A percentile compares a stretch with the other conserved stretches of the same genome.
These are phyloP conservation scores for Trissolcus japonicus DNA, from an alignment of 2,888 invertebrate species.

Conservation along the genomic window DNA sequence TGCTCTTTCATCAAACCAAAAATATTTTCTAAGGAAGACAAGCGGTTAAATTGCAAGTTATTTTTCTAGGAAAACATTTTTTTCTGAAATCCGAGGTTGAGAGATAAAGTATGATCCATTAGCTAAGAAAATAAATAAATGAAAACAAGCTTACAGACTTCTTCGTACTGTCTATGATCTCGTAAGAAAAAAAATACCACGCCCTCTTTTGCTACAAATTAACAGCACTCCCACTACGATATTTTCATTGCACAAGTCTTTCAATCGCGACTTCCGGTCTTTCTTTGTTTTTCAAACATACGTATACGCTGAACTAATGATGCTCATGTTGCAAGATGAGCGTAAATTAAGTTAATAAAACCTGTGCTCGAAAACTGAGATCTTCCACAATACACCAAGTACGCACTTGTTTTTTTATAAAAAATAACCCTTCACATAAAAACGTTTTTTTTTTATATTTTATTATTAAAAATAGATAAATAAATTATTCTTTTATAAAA, in stretches of 20 bases:
- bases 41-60: no score
- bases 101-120: conserved; percentile 49
- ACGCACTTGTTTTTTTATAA: no score
- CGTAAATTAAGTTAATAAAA: conserved; percentile 44
- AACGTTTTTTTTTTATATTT: no score
- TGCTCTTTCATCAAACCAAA: no score
- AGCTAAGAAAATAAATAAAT: conserved; percentile 47
- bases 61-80: no score
- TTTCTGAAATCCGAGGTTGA: conserved; percentile 24
- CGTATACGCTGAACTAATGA: conserved; percentile 44
- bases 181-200: conserved; percentile 54
- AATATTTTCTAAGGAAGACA: no score
- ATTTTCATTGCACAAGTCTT: conserved; percentile 45
- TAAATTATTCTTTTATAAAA: no score
- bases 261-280: conserved; percentile 58
- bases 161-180: conserved; percentile 50
- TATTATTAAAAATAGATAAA: no score
- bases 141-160: conserved; percentile 56
- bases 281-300: conserved; percentile 55
- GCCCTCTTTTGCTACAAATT: conserved; percentile 54
- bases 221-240: conserved; percentile 48
- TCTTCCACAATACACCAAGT: no score
- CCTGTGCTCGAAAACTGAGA: conserved; percentile 3
- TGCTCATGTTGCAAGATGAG: conserved; percentile 53
- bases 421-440: no score